phyloP scores from a whole-genome alignment of 1,140 invertebrate species.

The Lepidurus arcticus region DNA sequence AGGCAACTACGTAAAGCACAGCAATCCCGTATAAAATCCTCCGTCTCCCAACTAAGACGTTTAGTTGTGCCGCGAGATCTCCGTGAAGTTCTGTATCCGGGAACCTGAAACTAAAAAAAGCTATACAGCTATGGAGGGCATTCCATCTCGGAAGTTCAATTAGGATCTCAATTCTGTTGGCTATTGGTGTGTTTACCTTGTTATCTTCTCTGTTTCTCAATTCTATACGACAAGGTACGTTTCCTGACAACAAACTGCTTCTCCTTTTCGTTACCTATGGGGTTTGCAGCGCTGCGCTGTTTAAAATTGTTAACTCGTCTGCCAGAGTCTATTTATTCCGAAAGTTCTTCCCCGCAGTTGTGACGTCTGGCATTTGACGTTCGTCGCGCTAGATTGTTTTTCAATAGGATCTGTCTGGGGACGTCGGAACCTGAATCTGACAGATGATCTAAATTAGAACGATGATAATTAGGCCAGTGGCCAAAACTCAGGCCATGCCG shows the following conservation, averaged over 20 bases:
- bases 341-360: not conserved
- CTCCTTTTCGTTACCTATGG: not conserved
- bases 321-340: not conserved
- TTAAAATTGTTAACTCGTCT: not conserved
- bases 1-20: not conserved
- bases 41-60: not conserved
- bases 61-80: not conserved
- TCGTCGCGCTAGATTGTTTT: constrained; percentile 19
- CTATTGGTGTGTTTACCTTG: no score
- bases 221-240: not conserved
- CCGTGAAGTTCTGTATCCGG: not conserved
- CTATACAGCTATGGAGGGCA: no score
- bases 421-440: constrained; percentile 14
- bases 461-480: constrained; percentile 5
- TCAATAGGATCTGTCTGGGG: not conserved
- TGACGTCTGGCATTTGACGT: not conserved
- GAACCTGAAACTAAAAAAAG: no score
- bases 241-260: not conserved
- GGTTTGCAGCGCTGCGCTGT: not conserved
- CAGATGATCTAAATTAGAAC: not conserved
- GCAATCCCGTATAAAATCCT: constrained; percentile 10
- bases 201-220: no score
- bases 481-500: not conserved
- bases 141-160: no score
- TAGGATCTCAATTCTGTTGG: no score